phyloP scores from a whole-genome alignment of 2,113 vertebrate species.

The Anser cygnoides region DNA sequence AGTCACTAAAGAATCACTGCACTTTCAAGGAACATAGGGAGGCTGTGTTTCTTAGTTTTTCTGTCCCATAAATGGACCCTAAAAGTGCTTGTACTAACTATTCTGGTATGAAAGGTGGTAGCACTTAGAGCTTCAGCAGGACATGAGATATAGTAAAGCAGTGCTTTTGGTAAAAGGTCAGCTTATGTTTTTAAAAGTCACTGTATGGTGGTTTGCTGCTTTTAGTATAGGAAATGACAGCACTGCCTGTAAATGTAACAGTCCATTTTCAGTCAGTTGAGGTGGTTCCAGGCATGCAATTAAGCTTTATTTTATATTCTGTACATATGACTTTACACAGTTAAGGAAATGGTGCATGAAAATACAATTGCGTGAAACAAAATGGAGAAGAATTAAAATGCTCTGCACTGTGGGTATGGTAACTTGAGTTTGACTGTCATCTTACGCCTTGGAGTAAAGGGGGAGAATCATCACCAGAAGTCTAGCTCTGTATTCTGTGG shows the following conservation, averaged over 20 bases:
- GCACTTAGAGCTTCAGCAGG: rapidly evolving
- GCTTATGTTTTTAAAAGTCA: background rate
- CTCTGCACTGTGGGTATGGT: background rate
- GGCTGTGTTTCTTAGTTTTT: background rate
- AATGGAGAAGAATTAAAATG: background rate
- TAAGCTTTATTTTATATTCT: background rate
- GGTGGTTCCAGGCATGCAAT: background rate
- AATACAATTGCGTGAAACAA: background rate
- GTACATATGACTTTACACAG: rapidly evolving
- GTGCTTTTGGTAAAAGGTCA: background rate
- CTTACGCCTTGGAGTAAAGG: background rate
- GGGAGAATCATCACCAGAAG: rapidly evolving
- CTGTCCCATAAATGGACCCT: background rate
- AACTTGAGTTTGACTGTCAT: background rate
- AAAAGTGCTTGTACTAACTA: background rate
- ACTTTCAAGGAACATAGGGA: rapidly evolving
- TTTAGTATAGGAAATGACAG: background rate
- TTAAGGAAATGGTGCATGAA: background rate
- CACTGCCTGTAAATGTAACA: rapidly evolving
- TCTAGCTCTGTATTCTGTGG: background rate
- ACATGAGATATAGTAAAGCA: background rate
- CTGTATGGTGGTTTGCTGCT: background rate
- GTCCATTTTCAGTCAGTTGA: background rate
- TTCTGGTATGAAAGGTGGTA: background rate
- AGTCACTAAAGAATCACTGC: background rate